Evolutionary conservation across 2,113 vertebrate genomes (phyloP), one percentile per base, ranked within the genome.

Genomic region (Pseudois nayaur): DNA sequence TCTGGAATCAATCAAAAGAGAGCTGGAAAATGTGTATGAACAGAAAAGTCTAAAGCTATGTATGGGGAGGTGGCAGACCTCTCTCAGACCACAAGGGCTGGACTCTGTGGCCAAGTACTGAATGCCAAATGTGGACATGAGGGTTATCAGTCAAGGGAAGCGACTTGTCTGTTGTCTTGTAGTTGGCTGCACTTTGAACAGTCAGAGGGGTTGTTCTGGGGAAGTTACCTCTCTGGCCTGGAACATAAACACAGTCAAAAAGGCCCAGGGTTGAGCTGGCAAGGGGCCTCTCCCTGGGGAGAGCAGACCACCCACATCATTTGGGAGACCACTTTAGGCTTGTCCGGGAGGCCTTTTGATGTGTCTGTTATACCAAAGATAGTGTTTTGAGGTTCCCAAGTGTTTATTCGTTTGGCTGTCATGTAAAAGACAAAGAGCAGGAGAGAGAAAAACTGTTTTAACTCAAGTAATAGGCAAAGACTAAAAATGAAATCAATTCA

Each of bases 351-450:
- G 86, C 0, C 15, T 88, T 96, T 45, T n/a, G 36, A 89, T 78
- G 87, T 50, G 36, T 86, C 31, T 89, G 4, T 96, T 95, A 74
- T 90, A 93, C 45, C 50, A 93, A 94, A 97, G 84, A 50, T 36
- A 87, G 55, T 50, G 29, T 76, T 91, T 96, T 48, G n/a, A 71
- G 76, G 71, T 92, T 92, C 45, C 52, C 74, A 93, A 94, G 91
- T 92, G 86, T 94, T 98, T 71, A 95, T 94, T 79, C 60, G n/a
- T 45, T 95, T 87, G 87, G 57, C 33, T 97, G 33, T 89, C 55
- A 64, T 52, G 57, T 89, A 95, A 93, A 96, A 96, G 83, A 89
- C 67, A 93, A 94, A 79, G 43, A 82, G 54, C 36, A 50, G 55
- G 62, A 89, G 60, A 91, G 64, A 76, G 84, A 83, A 96, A 95